Conservation (phyloP, 92 coral and sea anemone species). For the Phenganax marumi region DNA sequence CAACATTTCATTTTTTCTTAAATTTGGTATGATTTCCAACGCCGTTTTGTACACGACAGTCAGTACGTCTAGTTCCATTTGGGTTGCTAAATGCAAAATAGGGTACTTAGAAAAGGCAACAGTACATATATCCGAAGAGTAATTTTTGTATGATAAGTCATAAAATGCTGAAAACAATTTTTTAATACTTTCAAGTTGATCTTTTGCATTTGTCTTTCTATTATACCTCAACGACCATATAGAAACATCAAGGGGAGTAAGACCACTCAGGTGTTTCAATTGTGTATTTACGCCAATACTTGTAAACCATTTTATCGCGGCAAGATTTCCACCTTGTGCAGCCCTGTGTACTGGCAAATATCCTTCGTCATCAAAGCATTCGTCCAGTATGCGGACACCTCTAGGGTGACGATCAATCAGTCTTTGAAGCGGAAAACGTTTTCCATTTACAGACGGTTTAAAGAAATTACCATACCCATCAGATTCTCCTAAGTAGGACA, state of each 20-base stretch:
- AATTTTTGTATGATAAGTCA: not conserved
- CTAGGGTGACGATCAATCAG: slow-evolving; percentile 52
- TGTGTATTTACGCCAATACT: slow-evolving; percentile 54
- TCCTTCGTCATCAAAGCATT: slow-evolving; percentile 62
- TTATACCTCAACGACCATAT: slow-evolving; percentile 31
- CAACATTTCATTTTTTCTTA: not conserved
- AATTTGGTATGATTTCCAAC: not conserved
- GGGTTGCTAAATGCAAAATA: not conserved
- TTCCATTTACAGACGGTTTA: not conserved
- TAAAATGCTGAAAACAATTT: not conserved
- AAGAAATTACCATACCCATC: slow-evolving; percentile 41
- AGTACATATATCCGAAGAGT: not conserved
- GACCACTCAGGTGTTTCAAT: slow-evolving; percentile 34
- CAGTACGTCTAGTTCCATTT: not conserved
- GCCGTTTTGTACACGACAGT: not conserved
- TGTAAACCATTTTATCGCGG: slow-evolving; percentile 45
- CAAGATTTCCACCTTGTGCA: slow-evolving; percentile 69
- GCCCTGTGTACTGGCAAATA: slow-evolving; percentile 71
- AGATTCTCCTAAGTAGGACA: slow-evolving; percentile 56
- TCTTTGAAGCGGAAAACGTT: slow-evolving; percentile 17
- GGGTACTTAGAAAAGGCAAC: not conserved
- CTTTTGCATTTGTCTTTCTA: not conserved
- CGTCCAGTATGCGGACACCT: slow-evolving; percentile 43
- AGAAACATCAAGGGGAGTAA: slow-evolving; percentile 51
- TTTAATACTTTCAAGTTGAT: not conserved